phyloP scores from a whole-genome alignment of 2,888 invertebrate species.

The Alentia gelatinosa region DNA sequence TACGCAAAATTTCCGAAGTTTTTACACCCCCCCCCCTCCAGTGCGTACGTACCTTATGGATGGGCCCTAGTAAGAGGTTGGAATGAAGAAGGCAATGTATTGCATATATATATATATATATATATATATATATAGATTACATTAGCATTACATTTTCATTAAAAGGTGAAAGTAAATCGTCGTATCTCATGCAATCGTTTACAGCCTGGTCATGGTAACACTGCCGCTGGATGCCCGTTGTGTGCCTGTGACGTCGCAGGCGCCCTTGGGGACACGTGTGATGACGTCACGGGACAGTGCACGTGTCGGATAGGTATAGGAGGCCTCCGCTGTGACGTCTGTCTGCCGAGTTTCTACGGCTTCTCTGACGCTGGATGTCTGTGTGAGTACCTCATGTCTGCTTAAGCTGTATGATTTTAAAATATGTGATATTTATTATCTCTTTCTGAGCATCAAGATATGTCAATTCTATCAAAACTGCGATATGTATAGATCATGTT shows the following conservation, averaged over 20 bases:
- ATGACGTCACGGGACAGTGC: slow-evolving; percentile 93
- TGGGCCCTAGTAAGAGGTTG: no score
- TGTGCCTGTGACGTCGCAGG: slow-evolving; percentile 93
- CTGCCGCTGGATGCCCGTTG: slow-evolving; percentile 87
- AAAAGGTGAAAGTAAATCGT: no score
- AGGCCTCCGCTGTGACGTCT: slow-evolving; percentile 96
- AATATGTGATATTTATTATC: neutral
- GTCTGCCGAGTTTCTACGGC: slow-evolving; percentile 85
- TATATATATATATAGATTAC: slow-evolving; percentile 23
- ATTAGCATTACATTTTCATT: no score
- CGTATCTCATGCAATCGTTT: no score
- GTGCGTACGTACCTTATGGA: no score
- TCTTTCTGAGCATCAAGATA: neutral
- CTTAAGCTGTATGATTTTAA: neutral
- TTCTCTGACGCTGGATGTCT: slow-evolving; percentile 82
- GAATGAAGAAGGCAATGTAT: no score
- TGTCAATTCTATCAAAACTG: no score
- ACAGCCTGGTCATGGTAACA: slow-evolving; percentile 87
- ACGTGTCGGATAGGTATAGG: slow-evolving; percentile 95
- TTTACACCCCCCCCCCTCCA: no score
- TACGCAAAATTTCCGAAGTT: no score
- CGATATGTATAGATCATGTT: no score
- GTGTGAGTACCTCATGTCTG: slow-evolving; percentile 46
- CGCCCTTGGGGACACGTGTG: slow-evolving; percentile 94
- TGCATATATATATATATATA: neutral